Base-by-base conservation (phyloP, 2,113 vertebrate genomes). In the Heteronetta atricapilla region DNA sequence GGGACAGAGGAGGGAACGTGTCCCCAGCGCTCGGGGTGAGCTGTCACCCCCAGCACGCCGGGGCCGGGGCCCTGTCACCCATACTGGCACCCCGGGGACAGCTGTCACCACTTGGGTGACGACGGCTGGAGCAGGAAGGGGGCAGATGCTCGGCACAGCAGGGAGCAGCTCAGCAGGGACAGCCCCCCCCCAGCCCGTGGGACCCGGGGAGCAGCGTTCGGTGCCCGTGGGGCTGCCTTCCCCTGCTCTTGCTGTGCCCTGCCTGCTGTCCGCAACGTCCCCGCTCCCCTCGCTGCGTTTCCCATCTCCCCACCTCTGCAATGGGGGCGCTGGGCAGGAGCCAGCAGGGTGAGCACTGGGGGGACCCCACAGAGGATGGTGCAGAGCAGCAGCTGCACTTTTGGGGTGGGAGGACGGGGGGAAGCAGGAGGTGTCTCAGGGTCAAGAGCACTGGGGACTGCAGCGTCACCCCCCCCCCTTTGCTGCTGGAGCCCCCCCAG, bases 1-100 rank as follows among this genome's bases (percentile, higher is more conserved):
- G 73, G 93, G 89, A 83, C 13, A 33, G 90, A 93, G 82, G 94
- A 95, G 91, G 86, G 46, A 80, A 55, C 83, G 82, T 92, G 95
- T 93, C 79, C 81, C 68, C 58, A 3, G 13, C 64, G 68, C 83
- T 90, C 3, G 1, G 44, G 72, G 55, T 2, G 0, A 72, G 42
- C 50, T 90, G 59, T 75, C 75, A 86, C 53, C 63, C 75, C 23
- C 66, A 59, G 23, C 23, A 29, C 16, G 22, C 68, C 36, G 1
- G 0, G 33, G 72, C 53, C 38, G 73, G 70, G 17, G 82, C 66
- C 75, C 59, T 88, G 64, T n/a, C 76, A 62, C 34, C 60, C 55
- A 68, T 72, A 86, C 77, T 5, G 10, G 84, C 14, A 16, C 63
- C 48, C 34, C 79, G 63, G 73, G 77, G 86, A 36, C 0, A 1